Percentiles rank a stretch among this genome's conserved stretches.
phyloP scores from a whole-genome alignment of 2,888 invertebrate species.

The Noctua comes region DNA sequence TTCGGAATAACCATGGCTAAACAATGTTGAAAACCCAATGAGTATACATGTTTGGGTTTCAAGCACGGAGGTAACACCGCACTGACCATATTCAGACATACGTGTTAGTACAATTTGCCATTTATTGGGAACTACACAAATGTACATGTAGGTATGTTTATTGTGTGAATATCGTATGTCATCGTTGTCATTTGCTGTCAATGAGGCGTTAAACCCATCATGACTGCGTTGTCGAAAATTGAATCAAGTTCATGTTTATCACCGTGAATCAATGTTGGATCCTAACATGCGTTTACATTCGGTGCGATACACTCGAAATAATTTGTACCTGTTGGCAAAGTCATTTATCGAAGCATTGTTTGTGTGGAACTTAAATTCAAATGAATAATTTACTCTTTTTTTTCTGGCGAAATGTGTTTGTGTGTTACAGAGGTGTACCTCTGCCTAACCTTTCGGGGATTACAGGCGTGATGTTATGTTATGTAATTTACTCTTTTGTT shows the following conservation, averaged over 20 bases:
- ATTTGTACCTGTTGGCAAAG: constrained; percentile 11
- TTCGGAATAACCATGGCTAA: background rate
- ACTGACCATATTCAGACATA: constrained; percentile 5
- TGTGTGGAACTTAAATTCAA: background rate
- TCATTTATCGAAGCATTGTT: background rate
- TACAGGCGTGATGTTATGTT: background rate
- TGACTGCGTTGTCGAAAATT: constrained; percentile 43
- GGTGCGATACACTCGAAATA: constrained; percentile 1
- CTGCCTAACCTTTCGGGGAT: background rate
- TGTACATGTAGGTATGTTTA: constrained; percentile 8
- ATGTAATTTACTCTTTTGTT: background rate
- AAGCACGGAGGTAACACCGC: constrained; percentile 8
- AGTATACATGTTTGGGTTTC: constrained; percentile 10
- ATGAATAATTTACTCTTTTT: background rate
- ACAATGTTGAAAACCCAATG: constrained; percentile 4
- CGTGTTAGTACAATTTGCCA: constrained; percentile 40
- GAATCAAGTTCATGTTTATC: constrained; percentile 23
- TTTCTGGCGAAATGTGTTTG: too few relatives aligned
- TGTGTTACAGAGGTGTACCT: too few relatives aligned
- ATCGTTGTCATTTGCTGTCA: constrained; percentile 47
- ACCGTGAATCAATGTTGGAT: constrained; percentile 5
- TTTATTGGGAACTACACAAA: constrained; percentile 37
- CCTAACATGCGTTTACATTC: constrained; percentile 19
- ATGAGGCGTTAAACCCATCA: constrained; percentile 44
- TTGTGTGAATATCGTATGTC: constrained; percentile 48